Evolutionary conservation across 2,113 vertebrate genomes (phyloP), one percentile per base, ranked within the genome.

Genomic region (Vulpes vulpes): DNA sequence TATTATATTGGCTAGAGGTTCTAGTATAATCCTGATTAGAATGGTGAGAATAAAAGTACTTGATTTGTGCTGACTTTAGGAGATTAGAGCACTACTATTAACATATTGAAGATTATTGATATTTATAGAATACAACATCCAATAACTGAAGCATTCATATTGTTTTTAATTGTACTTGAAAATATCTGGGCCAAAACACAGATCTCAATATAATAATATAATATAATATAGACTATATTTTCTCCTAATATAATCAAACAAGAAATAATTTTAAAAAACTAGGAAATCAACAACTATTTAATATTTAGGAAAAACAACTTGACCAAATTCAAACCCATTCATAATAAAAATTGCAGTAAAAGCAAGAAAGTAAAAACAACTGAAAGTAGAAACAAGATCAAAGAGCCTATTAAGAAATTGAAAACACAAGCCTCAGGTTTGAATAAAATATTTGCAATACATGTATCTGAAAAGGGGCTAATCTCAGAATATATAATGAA

Each of bases 401-500:
- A 82, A 83, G 8, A 83, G 17, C 6, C 51, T 65, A 69, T 78
- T 55, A 69, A 51, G 23, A 85, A 71, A 71, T 9, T 89, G 5
- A 59, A 93, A 93, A 67, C 25, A 65, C 25, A 49, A 73, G 35
- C 17, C 9, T 76, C 30, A 76, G 10, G 0, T 92, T 74, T 3
- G 49, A 55, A 59, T n/a, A 74, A 74, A 53, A 76, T 92, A 92
- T 35, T 76, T 83, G 0, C 8, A 69, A 69, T 78, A 15, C 3
- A 8, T 53, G 55, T 43, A 3, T 64, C 74, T 74, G 9, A 38
- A 74, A 89, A 38, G 1, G 3, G 60, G 15, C 20, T 80, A 64
- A 30, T 93, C 88, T 59, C 11, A 89, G 53, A 96, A 78, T 83
- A 69, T 23, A 73, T n/a, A 67, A 96, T 79, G 2, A 30, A 80